These are phyloP conservation scores for Chondrilla cf. caribensis DNA, from an alignment of 37 sponge, comb jelly and placozoan species.

Conservation along the genomic window DNA sequence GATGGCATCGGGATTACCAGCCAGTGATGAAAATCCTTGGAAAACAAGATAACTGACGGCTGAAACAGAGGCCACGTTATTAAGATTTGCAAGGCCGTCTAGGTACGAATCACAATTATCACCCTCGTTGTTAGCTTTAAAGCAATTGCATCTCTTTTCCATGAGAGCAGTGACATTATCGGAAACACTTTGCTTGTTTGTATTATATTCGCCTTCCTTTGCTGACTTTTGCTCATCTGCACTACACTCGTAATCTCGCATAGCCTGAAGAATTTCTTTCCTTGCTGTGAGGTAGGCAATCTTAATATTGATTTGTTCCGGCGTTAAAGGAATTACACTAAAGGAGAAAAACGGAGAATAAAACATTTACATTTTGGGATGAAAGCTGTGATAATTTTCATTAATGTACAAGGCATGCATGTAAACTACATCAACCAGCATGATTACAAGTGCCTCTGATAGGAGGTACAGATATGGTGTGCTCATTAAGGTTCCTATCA, in stretches of 20 bases:
- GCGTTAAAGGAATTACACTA: conserved; percentile 12
- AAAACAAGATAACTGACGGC: neutral
- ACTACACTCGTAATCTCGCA: neutral
- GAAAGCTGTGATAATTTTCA: no score
- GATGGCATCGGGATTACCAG: neutral
- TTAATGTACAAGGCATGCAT: no score
- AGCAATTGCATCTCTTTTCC: conserved; percentile 4
- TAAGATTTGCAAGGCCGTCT: neutral
- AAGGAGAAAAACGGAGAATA: no score
- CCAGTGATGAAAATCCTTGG: neutral
- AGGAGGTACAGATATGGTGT: no score
- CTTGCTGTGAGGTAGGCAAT: conserved; percentile 31
- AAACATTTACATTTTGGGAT: no score
- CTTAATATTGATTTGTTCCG: conserved; percentile 37
- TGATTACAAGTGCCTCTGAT: no score
- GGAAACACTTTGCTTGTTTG: neutral
- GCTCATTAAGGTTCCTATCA: no score
- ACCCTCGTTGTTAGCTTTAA: no score
- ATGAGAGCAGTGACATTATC: neutral
- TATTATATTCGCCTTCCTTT: neutral
- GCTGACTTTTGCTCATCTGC: neutral
- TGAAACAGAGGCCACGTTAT: no score
- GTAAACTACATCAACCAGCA: no score
- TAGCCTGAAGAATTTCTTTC: conserved; percentile 10
- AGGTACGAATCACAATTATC: neutral